phyloP scores from a whole-genome alignment of 2,888 invertebrate genomes.

The Drosophila ochracea region DNA sequence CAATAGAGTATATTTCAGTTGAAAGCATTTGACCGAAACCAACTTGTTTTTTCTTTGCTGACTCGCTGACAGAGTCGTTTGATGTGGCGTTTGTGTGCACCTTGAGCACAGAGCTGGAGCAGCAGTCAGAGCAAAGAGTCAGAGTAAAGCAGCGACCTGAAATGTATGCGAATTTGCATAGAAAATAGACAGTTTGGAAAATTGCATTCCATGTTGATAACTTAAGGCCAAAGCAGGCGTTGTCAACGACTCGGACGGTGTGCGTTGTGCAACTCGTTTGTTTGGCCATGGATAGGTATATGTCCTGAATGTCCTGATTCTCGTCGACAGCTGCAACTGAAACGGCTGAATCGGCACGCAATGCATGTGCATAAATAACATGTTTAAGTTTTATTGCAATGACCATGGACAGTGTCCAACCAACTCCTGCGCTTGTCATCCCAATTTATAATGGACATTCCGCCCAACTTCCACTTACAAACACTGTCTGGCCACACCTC shows the following conservation, averaged over 20 bases:
- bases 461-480: constrained; percentile 43
- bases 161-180: constrained; percentile 78
- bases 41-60: constrained; percentile 4
- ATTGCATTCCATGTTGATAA: constrained; percentile 80
- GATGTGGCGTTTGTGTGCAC: constrained; percentile 39
- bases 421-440: constrained; percentile 54
- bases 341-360: constrained; percentile 62
- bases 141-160: constrained; percentile 46
- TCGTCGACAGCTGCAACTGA: constrained; percentile 67
- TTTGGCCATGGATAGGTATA: constrained; percentile 1
- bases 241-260: constrained; percentile 39
- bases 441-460: constrained; percentile 67
- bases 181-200: constrained; percentile 81
- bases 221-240: constrained; percentile 68
- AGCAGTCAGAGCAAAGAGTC: constrained; percentile 25
- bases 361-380: constrained; percentile 78
- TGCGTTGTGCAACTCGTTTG: constrained; percentile 15
- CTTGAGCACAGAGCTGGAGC: constrained; percentile 18
- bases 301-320: constrained; percentile 30
- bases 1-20: constrained; percentile 6
- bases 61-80: constrained; percentile 19
- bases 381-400: constrained; percentile 75
- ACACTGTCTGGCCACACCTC: constrained; percentile 61
- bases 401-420: constrained; percentile 37
- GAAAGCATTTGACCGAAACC: neutral